Percentiles rank a stretch among this genome's conserved stretches.
Conservation (phyloP, 2,113 vertebrate genomes). For the Ailuropoda melanoleuca region DNA sequence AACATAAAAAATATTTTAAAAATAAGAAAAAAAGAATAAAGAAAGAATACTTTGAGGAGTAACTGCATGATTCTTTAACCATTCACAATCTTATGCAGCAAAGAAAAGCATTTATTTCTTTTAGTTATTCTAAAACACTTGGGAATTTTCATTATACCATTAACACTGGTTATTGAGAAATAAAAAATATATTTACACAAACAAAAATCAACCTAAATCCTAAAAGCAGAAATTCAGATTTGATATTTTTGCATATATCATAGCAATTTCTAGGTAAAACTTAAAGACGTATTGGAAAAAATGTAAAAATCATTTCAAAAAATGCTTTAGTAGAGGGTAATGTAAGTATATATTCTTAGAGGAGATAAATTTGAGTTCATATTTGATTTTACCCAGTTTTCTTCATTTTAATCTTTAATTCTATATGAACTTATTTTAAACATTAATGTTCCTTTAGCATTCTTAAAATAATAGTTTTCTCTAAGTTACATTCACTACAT, state of each 20-base stretch:
- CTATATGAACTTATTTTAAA: constrained; percentile 35
- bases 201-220: neutral
- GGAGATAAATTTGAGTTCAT: neutral
- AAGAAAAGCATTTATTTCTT: neutral
- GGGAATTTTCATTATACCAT: neutral
- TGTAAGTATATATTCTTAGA: neutral
- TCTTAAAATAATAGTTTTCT: constrained; percentile 7
- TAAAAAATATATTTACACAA: neutral
- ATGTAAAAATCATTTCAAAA: neutral
- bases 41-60: neutral
- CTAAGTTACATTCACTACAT: neutral
- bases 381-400: neutral
- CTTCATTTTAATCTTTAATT: neutral
- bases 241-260: neutral
- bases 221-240: constrained; percentile 12
- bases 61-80: neutral
- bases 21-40: neutral
- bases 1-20: neutral
- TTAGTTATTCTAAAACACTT: neutral
- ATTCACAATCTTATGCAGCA: neutral
- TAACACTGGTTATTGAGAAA: neutral
- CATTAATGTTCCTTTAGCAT: neutral
- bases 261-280: constrained; percentile 26
- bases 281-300: neutral
- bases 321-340: neutral